A percentile compares a stretch with the other conserved stretches of the same genome.
Evolutionary conservation across 2,113 vertebrate genomes (phyloP).

Genomic region (Sarotherodon lohbergeri): DNA sequence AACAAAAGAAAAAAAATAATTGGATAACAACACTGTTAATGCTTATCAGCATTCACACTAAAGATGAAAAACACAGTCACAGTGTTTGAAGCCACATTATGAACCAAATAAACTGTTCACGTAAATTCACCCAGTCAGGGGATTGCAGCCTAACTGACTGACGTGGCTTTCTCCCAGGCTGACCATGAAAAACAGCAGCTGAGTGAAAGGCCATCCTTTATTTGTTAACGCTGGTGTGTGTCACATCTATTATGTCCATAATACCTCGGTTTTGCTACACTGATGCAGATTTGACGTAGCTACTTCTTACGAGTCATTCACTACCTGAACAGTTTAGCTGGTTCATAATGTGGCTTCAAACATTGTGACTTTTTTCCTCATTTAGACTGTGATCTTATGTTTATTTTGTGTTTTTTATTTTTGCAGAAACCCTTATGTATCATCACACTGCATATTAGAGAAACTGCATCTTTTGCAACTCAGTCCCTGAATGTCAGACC

Average conservation of each 20-base stretch:
- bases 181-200: not conserved
- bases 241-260: not conserved
- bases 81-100: not conserved
- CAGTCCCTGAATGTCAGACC: not conserved
- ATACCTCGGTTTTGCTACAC: not conserved
- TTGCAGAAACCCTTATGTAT: not conserved
- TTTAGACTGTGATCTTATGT: not conserved
- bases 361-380: not conserved
- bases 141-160: not conserved
- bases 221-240: not conserved
- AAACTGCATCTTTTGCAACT: not conserved
- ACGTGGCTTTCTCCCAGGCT: not conserved
- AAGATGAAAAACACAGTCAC: not conserved
- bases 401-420: not conserved
- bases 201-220: not conserved
- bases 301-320: not conserved
- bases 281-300: not conserved
- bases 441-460: not conserved
- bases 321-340: not conserved
- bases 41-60: not conserved
- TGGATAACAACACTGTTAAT: not conserved
- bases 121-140: not conserved
- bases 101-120: not conserved
- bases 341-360: not conserved
- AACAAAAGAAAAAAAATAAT: not conserved